Evolutionary conservation across 2,888 invertebrate species (phyloP).

Genomic region (Dorcus parallelipipedus): DNA sequence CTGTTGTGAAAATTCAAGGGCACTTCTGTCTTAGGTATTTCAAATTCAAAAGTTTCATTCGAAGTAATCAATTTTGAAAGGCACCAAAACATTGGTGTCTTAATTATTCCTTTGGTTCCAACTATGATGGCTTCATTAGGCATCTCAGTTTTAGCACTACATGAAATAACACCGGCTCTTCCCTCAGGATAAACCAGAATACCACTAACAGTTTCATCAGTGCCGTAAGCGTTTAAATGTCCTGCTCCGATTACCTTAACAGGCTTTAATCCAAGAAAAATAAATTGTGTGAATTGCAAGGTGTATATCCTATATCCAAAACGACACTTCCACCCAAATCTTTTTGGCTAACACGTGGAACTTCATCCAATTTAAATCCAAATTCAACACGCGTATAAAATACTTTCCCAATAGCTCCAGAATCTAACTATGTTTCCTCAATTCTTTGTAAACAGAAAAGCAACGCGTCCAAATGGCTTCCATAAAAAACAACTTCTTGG

Average conservation of each 20-base stretch:
- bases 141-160: conserved; percentile 56
- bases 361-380: conserved; percentile 56
- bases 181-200: conserved; percentile 63
- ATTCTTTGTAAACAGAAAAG: conserved; percentile 6
- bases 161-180: conserved; percentile 61
- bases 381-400: conserved; percentile 66
- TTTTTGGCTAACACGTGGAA: conserved; percentile 16
- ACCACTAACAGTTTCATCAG: conserved; percentile 67
- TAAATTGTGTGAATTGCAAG: conserved; percentile 70
- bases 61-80: conserved; percentile 66
- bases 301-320: conserved; percentile 76
- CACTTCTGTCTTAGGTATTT: conserved; percentile 60
- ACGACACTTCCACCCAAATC: conserved; percentile 72
- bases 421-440: conserved; percentile 64
- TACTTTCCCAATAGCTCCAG: conserved; percentile 68
- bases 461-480: no score
- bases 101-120: conserved; percentile 74
- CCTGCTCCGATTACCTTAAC: conserved; percentile 65
- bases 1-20: conserved; percentile 68
- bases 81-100: no score
- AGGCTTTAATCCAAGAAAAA: conserved; percentile 64
- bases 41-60: conserved; percentile 59
- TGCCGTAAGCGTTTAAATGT: conserved; percentile 31
- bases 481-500: no score
- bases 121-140: conserved; percentile 63